These are phyloP conservation scores for Tetheella fluctuosa DNA, from an alignment of 2,888 invertebrate genomes.

Conservation along the genomic window DNA sequence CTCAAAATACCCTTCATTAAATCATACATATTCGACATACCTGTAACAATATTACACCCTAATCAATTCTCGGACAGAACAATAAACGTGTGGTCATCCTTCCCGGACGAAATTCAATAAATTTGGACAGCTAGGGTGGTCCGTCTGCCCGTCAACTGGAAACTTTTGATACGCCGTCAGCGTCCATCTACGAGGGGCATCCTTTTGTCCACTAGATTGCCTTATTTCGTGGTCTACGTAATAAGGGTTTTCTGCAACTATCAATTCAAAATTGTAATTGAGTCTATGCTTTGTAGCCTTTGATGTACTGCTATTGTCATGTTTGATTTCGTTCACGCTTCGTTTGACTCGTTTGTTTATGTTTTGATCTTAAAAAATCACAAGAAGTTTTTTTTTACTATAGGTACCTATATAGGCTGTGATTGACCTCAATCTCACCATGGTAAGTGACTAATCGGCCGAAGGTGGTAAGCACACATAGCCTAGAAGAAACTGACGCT, in stretches of 20 bases:
- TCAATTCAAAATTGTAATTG: constrained; percentile 74
- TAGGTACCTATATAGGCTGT: too few relatives aligned
- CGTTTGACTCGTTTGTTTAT: constrained; percentile 43
- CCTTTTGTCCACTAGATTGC: constrained; percentile 81
- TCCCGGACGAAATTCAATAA: constrained; percentile 76
- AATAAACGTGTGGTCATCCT: constrained; percentile 78
- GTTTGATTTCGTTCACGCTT: constrained; percentile 55
- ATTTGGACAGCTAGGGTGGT: constrained; percentile 64
- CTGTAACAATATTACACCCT: constrained; percentile 62
- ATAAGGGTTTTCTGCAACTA: constrained; percentile 78
- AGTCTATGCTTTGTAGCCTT: constrained; percentile 67
- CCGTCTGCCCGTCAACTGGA: constrained; percentile 64
- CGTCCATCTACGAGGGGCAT: constrained; percentile 59
- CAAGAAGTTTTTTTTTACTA: constrained; percentile 36
- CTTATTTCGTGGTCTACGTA: constrained; percentile 74
- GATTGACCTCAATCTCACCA: too few relatives aligned
- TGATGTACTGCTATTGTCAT: constrained; percentile 69
- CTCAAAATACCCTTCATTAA: constrained; percentile 42
- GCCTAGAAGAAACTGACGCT: too few relatives aligned
- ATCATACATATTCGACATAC: constrained; percentile 49
- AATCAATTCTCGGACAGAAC: constrained; percentile 69
- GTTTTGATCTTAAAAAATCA: constrained; percentile 44
- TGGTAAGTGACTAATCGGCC: too few relatives aligned
- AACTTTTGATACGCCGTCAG: constrained; percentile 79
- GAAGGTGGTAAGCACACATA: too few relatives aligned